These are phyloP conservation scores for Mercenaria mercenaria DNA, from an alignment of 1,140 invertebrate species.

Conservation along the genomic window DNA sequence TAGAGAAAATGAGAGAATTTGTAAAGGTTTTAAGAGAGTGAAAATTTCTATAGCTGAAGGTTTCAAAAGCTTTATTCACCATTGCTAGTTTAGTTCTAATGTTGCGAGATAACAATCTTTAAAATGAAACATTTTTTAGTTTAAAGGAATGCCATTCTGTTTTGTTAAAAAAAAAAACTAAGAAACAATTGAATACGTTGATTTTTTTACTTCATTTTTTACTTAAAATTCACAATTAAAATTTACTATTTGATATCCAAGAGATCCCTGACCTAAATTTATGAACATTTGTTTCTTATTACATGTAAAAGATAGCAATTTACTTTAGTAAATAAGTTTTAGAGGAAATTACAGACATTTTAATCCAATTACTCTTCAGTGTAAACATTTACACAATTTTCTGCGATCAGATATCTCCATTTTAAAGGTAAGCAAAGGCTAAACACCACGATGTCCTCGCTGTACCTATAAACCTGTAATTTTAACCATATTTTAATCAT, in stretches of 20 bases:
- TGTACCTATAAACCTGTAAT: not conserved
- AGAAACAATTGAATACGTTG: too few relatives aligned
- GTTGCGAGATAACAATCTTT: not conserved
- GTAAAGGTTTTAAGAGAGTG: not conserved
- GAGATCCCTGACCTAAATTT: not conserved
- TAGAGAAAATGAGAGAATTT: not conserved
- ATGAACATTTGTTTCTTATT: not conserved
- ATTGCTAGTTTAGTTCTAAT: not conserved
- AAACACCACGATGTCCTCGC: not conserved
- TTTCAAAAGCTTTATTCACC: not conserved
- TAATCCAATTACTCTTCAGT: conserved; percentile 24
- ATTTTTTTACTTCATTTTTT: not conserved
- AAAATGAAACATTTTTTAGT: not conserved
- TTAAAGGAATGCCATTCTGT: too few relatives aligned
- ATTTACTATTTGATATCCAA: too few relatives aligned
- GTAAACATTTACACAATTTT: conserved; percentile 21
- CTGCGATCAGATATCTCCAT: not conserved
- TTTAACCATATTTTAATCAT: not conserved
- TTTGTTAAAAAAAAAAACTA: too few relatives aligned
- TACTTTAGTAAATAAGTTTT: not conserved
- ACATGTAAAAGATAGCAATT: not conserved
- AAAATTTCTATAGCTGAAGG: not conserved
- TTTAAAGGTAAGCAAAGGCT: not conserved
- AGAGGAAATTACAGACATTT: conserved; percentile 4
- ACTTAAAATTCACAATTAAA: not conserved